phyloP scores from a whole-genome alignment of 2,797 vertebrate species.

The Chiloscyllium punctatum region DNA sequence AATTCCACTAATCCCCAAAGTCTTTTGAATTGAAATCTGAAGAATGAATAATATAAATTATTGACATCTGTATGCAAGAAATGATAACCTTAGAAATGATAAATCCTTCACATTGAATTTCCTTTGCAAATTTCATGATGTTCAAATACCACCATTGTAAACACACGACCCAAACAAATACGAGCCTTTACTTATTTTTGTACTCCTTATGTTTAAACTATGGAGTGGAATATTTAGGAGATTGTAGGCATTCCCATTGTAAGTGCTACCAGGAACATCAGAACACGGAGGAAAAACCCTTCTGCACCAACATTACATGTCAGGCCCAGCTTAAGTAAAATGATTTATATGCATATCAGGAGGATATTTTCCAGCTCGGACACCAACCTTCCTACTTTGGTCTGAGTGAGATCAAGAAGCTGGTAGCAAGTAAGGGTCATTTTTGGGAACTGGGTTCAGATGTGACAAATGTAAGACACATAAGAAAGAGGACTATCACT shows the following conservation, averaged over 20 bases:
- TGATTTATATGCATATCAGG: too few relatives aligned
- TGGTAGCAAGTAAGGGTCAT: neutral
- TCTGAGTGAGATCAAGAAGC: neutral
- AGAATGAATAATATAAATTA: constrained; percentile 15
- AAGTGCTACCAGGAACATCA: neutral
- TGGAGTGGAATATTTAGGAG: neutral
- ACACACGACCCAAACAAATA: neutral
- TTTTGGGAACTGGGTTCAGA: neutral
- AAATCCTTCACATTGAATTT: neutral
- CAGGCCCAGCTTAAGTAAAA: neutral
- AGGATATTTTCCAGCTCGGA: neutral
- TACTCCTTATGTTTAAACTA: neutral
- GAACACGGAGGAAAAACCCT: neutral
- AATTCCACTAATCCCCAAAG: neutral
- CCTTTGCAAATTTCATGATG: neutral
- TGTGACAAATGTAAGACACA: neutral
- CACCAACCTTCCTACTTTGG: neutral
- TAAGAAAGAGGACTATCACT: neutral
- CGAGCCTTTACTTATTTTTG: neutral
- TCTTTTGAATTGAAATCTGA: neutral
- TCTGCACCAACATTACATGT: neutral
- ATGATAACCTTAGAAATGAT: neutral
- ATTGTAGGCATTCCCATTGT: neutral
- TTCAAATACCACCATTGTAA: too few relatives aligned
- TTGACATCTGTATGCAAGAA: neutral